Evolutionary conservation across 2,888 invertebrate species (phyloP).

Genomic region (Halocaridina rubra): DNA sequence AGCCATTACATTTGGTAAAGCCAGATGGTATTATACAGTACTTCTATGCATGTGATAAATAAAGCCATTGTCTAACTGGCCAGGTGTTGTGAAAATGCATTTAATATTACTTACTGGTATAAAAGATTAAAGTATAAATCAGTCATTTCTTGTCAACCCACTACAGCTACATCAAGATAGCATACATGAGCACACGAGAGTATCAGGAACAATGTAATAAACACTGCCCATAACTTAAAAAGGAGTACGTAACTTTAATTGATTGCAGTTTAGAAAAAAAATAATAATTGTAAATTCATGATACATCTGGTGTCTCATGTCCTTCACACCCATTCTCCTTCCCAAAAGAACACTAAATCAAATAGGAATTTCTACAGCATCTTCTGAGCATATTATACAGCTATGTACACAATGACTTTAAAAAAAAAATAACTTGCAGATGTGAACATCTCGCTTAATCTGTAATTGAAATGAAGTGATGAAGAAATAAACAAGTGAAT

Average conservation of each 20-base stretch:
- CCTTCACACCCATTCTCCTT: background rate
- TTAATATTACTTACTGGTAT: no score
- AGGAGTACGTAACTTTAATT: background rate
- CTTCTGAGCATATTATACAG: conserved; percentile 43
- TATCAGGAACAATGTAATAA: background rate
- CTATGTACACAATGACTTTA: conserved; percentile 38
- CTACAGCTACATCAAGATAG: no score
- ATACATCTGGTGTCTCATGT: background rate
- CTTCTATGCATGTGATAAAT: no score
- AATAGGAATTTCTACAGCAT: conserved; percentile 48
- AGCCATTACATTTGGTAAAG: no score
- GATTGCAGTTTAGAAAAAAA: background rate
- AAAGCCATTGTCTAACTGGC: no score
- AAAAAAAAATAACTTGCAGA: conserved; percentile 1
- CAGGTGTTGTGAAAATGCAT: no score
- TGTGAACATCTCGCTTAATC: conserved; percentile 39
- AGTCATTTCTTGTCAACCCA: no score
- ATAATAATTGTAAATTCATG: background rate
- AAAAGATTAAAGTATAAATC: no score
- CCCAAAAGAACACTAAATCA: conserved; percentile 16
- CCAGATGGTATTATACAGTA: no score
- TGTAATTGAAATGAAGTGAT: background rate
- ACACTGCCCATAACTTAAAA: no score
- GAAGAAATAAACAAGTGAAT: background rate
- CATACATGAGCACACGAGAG: no score